Evolutionary conservation across 2,888 invertebrate genomes (phyloP).

Genomic region (Calliopum simillimum): DNA sequence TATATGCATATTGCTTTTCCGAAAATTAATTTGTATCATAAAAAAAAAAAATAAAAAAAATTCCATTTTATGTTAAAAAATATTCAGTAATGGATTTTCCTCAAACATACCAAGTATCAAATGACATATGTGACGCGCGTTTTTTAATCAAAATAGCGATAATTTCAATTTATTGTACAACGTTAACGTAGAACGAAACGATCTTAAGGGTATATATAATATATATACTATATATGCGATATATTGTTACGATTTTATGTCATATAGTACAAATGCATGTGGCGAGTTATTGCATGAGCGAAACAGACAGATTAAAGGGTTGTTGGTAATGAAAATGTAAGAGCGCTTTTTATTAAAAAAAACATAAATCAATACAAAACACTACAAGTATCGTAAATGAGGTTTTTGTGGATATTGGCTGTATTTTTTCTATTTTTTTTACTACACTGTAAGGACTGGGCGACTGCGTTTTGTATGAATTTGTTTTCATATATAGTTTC

Average conservation of each 20-base stretch:
- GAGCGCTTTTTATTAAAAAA: neutral
- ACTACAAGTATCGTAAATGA: constrained; percentile 8
- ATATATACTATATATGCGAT: neutral
- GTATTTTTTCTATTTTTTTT: constrained; percentile 17
- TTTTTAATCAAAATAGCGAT: neutral
- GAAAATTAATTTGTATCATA: no score
- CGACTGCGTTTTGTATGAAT: neutral
- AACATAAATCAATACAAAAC: constrained; percentile 1
- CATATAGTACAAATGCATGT: constrained; percentile 26
- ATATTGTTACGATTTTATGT: neutral
- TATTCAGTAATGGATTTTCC: constrained; percentile 46
- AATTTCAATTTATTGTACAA: constrained; percentile 2
- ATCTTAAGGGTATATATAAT: no score
- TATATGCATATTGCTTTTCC: no score
- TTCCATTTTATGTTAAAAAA: no score
- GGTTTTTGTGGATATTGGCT: constrained; percentile 1
- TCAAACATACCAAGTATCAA: constrained; percentile 60
- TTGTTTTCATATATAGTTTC: constrained; percentile 12
- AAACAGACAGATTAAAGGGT: neutral
- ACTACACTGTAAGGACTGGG: constrained; percentile 28
- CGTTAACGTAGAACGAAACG: no score
- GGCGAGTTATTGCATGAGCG: constrained; percentile 14
- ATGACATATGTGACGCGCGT: constrained; percentile 46
- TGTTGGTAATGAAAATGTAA: neutral
- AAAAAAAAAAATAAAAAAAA: no score